Evolutionary conservation across 2,113 vertebrate genomes (phyloP), one percentile per base, ranked within the genome.

Genomic region (Alexandromys fortis): DNA sequence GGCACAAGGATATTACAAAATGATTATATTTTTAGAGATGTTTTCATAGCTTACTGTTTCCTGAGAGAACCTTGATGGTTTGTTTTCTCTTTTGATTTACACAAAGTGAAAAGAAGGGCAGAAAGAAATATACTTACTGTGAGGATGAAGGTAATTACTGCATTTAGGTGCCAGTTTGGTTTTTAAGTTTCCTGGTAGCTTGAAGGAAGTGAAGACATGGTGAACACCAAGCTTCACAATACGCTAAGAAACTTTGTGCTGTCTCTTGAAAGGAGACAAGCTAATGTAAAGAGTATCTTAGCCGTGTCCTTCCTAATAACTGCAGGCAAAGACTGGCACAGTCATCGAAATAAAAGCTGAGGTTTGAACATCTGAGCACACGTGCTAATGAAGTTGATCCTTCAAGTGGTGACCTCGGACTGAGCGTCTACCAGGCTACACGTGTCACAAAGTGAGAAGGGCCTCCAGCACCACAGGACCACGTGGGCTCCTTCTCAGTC

Each of bases 261-360:
- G 11, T 63, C 89, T 63, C 42, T 86, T 73, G 88, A 72, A 79
- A 90, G 49, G 81, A 49, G 17, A n/a, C 12, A 61, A 38, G 24
- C 24, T 49, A 61, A 87, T 58, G 28, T 4, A 30, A 89, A 10
- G 65, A 7, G 7, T 76, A 21, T 17, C 61, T 47, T 92, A 77
- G 17, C n/a, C 61, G 2, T 35, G 14, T 35, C 65, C 70, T 95
- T 91, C 38, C 88, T 93, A 77, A 78, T 26, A 72, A 65, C 67
- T 89, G 22, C 89, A 45, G 77, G 49, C 75, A 94, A 90, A 79
- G 47, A 28, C 22, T 42, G 24, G 49, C 78, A 22, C 22, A 67
- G 12, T n/a, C 1, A 78, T 86, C 30, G 68, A 88, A 88, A 93
- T 76, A 67, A 94, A 89, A 89, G 67, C 61, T 75, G 52, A 73